Evolutionary conservation across 2,797 vertebrate species (phyloP).

Genomic region (Fringilla coelebs): DNA sequence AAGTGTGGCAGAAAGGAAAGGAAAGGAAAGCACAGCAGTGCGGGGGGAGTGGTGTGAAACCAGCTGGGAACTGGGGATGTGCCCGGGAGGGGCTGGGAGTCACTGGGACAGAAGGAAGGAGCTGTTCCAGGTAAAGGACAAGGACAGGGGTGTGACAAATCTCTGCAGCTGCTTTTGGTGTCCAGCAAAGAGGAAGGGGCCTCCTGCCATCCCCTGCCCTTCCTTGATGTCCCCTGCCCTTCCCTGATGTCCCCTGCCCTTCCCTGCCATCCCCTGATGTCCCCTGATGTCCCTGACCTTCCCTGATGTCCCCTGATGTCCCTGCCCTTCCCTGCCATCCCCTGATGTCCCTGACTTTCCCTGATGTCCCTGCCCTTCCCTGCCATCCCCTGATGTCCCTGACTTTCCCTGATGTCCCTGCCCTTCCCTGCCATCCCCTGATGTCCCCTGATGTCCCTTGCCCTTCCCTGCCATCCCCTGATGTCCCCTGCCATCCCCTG

Average conservation of each 20-base stretch:
- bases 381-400: not conserved
- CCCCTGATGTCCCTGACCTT: fast-evolving
- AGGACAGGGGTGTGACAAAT: not conserved
- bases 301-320: fast-evolving
- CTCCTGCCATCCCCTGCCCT: not conserved
- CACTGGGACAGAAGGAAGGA: not conserved
- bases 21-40: not conserved
- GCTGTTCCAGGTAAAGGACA: not conserved
- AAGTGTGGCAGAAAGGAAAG: not conserved
- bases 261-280: not conserved
- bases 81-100: not conserved
- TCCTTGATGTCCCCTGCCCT: too few species aligned
- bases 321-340: not conserved
- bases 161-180: not conserved
- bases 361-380: fast-evolving
- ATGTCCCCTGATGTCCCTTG: fast-evolving
- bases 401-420: not conserved
- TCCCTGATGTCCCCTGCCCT: not conserved
- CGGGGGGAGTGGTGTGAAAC: not conserved
- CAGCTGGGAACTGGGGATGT: not conserved
- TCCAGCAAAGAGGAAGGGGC: not conserved
- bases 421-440: too few species aligned
- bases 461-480: too few species aligned
- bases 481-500: fast-evolving
- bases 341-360: not conserved